Evolutionary conservation across 2,888 invertebrate species (phyloP).

Genomic region (Oscheius onirici): DNA sequence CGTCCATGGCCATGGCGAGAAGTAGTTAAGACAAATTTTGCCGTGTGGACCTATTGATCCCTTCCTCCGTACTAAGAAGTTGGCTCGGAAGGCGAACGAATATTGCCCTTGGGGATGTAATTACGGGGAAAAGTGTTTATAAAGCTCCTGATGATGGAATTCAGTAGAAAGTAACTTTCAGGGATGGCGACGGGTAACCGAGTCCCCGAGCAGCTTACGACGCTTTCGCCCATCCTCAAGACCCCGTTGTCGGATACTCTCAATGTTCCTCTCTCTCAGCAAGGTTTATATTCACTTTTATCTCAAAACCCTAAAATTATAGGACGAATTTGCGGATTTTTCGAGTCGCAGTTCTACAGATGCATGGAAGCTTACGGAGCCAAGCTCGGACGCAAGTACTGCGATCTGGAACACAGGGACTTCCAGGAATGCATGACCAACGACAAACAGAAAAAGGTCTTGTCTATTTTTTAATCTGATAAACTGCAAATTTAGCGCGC

Average conservation of each 20-base stretch:
- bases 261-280: conserved; percentile 59
- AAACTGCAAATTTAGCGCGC: conserved; percentile 39
- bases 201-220: conserved; percentile 54
- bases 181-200: conserved; percentile 62
- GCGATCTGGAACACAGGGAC: conserved; percentile 70
- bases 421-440: conserved; percentile 65
- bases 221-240: conserved; percentile 57
- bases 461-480: background rate
- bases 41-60: conserved; percentile 8
- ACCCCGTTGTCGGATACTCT: conserved; percentile 59
- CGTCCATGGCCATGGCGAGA: conserved; percentile 43
- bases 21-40: background rate
- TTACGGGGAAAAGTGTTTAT: background rate
- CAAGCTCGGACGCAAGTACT: conserved; percentile 68
- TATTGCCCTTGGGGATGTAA: background rate
- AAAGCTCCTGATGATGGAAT: background rate
- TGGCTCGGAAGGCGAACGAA: background rate
- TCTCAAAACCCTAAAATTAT: conserved; percentile 6
- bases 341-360: conserved; percentile 67
- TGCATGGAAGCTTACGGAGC: conserved; percentile 71
- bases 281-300: conserved; percentile 38
- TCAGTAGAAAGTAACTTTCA: background rate
- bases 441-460: conserved; percentile 63
- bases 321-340: conserved; percentile 64
- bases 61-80: background rate